Evolutionary conservation across 2,888 invertebrate genomes (phyloP).

Genomic region (Drosophila dives): DNA sequence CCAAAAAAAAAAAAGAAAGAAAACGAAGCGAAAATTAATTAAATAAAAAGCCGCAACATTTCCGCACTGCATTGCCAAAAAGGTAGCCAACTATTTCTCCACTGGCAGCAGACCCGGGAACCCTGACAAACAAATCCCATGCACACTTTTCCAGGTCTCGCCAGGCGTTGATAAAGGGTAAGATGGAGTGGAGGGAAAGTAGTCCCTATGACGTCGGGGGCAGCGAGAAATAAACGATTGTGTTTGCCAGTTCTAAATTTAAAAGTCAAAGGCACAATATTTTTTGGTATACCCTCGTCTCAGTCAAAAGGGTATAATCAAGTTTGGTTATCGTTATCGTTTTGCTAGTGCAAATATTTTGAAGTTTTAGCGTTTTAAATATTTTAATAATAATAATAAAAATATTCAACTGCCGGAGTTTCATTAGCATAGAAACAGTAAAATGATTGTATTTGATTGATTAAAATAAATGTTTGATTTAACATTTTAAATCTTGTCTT

Average conservation of each 20-base stretch:
- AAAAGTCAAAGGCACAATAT: conserved; percentile 70
- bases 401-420: not conserved
- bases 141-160: conserved; percentile 58
- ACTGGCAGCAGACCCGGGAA: conserved; percentile 1
- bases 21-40: conserved; percentile 58
- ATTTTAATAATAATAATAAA: not conserved
- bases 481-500: not conserved
- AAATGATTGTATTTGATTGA: not conserved
- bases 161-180: not conserved
- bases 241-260: conserved; percentile 71
- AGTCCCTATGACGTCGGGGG: conserved; percentile 49
- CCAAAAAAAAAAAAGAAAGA: conserved; percentile 10
- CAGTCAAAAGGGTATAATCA: not conserved
- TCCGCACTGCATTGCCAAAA: conserved; percentile 70
- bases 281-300: conserved; percentile 2
- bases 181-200: not conserved
- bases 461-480: not conserved
- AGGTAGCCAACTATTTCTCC: conserved; percentile 32
- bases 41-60: conserved; percentile 54
- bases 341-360: not conserved
- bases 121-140: conserved; percentile 4
- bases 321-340: not conserved
- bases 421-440: not conserved
- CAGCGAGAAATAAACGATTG: conserved; percentile 43
- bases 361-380: not conserved